phyloP scores from a whole-genome alignment of 2,797 vertebrate species.

The Luscinia luscinia region DNA sequence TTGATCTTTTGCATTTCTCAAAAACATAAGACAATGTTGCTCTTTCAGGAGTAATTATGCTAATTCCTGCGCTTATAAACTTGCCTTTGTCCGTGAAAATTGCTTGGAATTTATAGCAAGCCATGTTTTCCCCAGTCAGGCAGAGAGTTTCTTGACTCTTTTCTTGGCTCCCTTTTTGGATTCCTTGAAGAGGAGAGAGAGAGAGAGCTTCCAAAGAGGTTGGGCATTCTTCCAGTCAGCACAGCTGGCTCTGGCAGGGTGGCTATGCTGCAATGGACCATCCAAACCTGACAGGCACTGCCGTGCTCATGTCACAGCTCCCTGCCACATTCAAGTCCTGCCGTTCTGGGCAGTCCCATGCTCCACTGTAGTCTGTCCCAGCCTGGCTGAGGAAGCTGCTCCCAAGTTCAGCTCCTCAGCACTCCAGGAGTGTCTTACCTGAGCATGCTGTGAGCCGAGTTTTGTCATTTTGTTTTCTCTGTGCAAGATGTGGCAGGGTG shows the following conservation, averaged over 20 bases:
- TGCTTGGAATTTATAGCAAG: constrained; percentile 42
- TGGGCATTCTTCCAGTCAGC: background rate
- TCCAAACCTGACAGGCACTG: background rate
- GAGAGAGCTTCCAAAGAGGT: background rate
- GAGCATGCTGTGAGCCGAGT: background rate
- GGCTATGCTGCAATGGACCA: fast-evolving
- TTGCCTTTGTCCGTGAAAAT: constrained; percentile 48
- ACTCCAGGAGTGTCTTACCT: background rate
- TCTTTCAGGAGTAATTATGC: constrained; percentile 40
- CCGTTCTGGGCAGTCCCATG: background rate
- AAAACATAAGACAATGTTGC: constrained; percentile 12
- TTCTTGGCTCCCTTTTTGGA: background rate
- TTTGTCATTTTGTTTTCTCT: background rate
- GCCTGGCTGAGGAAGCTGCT: background rate
- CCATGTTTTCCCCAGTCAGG: background rate
- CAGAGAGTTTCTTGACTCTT: background rate
- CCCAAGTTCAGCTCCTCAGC: background rate
- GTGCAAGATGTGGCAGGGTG: background rate
- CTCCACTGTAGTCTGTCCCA: background rate
- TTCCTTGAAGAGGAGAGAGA: background rate
- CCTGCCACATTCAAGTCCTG: background rate
- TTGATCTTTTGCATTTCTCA: background rate
- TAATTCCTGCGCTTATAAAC: constrained; percentile 35
- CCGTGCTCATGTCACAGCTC: background rate
- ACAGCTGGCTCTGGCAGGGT: background rate